Conservation (phyloP, 1,140 invertebrate genomes). For the Drosophila orosa region DNA sequence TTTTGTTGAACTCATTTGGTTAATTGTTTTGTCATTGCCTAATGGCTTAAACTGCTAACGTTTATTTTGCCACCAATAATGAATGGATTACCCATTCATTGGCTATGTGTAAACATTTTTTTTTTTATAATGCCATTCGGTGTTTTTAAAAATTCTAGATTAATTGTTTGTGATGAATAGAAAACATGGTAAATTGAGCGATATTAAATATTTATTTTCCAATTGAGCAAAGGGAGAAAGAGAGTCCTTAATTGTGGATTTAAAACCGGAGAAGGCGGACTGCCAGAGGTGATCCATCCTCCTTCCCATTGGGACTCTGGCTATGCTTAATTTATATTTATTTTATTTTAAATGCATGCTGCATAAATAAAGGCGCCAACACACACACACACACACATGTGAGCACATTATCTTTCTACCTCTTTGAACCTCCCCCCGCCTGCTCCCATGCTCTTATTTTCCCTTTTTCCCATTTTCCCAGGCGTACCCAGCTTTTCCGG, state of each 20-base stretch:
- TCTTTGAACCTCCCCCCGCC: conserved; percentile 30
- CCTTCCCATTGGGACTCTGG: conserved; percentile 12
- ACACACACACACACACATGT: conserved; percentile 23
- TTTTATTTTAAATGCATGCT: conserved; percentile 81
- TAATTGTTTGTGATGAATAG: conserved; percentile 9
- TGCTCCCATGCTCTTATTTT: no score
- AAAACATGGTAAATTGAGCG: conserved; percentile 1
- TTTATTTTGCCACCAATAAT: conserved; percentile 5
- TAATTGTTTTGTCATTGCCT: conserved; percentile 14
- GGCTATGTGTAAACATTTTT: background rate
- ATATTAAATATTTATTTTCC: conserved; percentile 2
- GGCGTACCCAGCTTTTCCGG: conserved; percentile 46
- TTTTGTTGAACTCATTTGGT: background rate
- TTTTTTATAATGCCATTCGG: background rate
- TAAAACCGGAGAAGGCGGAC: background rate
- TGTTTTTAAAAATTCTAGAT: background rate
- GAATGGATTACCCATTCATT: conserved; percentile 13
- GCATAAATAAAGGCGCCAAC: conserved; percentile 72
- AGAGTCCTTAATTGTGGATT: background rate
- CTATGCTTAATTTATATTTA: conserved; percentile 81
- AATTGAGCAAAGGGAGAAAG: background rate
- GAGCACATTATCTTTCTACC: conserved; percentile 54
- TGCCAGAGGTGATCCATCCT: conserved; percentile 2
- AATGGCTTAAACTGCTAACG: conserved; percentile 20
- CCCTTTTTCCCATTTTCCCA: conserved; percentile 4